Evolutionary conservation across 1,140 invertebrate genomes (phyloP).

Genomic region (Bradysia coprophila): DNA sequence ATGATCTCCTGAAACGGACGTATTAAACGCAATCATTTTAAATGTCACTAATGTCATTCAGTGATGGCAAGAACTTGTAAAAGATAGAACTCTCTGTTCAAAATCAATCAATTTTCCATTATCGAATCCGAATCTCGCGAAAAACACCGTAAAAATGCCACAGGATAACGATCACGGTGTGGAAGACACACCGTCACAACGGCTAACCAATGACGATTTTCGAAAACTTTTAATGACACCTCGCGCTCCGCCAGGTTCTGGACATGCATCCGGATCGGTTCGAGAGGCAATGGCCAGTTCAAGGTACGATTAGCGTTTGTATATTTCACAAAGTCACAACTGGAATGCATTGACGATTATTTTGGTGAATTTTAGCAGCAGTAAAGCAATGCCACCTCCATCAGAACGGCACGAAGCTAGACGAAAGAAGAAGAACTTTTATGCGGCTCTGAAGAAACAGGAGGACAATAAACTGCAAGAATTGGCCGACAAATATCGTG

Average conservation of each 20-base stretch:
- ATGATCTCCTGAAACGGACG: too few relatives aligned
- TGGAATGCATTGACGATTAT: too few relatives aligned
- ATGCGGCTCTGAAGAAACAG: slow-evolving; percentile 86
- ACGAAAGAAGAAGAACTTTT: slow-evolving; percentile 77
- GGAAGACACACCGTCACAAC: slow-evolving; percentile 32
- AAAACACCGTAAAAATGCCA: too few relatives aligned
- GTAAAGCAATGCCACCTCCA: slow-evolving; percentile 19
- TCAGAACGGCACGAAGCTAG: slow-evolving; percentile 46
- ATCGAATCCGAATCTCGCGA: too few relatives aligned
- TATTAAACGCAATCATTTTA: too few relatives aligned
- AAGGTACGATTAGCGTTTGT: slow-evolving; percentile 23
- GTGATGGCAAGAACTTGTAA: too few relatives aligned
- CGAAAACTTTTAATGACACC: slow-evolving; percentile 91
- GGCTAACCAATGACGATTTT: slow-evolving; percentile 93
- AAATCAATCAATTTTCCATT: too few relatives aligned
- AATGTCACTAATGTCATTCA: too few relatives aligned
- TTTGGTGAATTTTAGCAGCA: slow-evolving; percentile 1
- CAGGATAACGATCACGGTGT: neutral
- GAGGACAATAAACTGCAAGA: slow-evolving; percentile 93
- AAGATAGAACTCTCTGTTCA: too few relatives aligned
- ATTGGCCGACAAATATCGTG: slow-evolving; percentile 86
- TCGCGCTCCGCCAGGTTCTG: slow-evolving; percentile 23
- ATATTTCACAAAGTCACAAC: too few relatives aligned
- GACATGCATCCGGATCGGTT: slow-evolving; percentile 29
- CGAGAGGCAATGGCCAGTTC: slow-evolving; percentile 39